Percentiles rank a stretch among this genome's conserved stretches.
phyloP scores from a whole-genome alignment of 1,140 invertebrate species.

The Cyphomyrmex costatus region DNA sequence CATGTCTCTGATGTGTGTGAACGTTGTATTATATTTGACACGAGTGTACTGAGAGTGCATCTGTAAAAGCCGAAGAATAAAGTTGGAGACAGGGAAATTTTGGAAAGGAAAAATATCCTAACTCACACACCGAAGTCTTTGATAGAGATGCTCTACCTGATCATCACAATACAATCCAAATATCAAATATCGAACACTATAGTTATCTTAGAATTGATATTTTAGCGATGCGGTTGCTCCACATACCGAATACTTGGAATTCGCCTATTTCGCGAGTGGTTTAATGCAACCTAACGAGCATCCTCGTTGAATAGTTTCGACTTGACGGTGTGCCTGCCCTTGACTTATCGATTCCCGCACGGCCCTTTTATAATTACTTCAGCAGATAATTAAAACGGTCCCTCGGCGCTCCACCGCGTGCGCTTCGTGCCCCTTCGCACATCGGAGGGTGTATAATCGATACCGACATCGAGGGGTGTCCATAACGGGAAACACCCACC shows the following conservation, averaged over 20 bases:
- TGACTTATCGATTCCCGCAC: slow-evolving; percentile 73
- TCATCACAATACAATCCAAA: neutral
- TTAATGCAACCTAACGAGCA: slow-evolving; percentile 12
- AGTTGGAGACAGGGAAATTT: neutral
- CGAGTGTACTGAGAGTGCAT: neutral
- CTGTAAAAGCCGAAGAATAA: neutral
- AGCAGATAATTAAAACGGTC: slow-evolving; percentile 81
- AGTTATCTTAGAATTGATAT: neutral
- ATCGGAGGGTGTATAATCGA: slow-evolving; percentile 83
- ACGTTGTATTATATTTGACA: neutral
- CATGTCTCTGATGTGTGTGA: neutral
- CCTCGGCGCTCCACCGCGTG: slow-evolving; percentile 74
- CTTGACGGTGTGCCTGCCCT: slow-evolving; percentile 37
- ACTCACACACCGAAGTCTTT: neutral
- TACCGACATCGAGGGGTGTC: slow-evolving; percentile 82
- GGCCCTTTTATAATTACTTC: slow-evolving; percentile 80
- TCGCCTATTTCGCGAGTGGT: neutral
- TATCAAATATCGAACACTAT: neutral
- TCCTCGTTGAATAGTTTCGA: slow-evolving; percentile 37
- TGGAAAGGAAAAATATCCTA: neutral
- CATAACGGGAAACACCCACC: slow-evolving; percentile 80
- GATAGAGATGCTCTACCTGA: neutral
- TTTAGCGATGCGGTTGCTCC: neutral
- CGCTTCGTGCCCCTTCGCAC: slow-evolving; percentile 55
- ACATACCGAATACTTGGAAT: neutral